phyloP scores from a whole-genome alignment of 2,113 vertebrate species.

The Dicerorhinus sumatrensis region DNA sequence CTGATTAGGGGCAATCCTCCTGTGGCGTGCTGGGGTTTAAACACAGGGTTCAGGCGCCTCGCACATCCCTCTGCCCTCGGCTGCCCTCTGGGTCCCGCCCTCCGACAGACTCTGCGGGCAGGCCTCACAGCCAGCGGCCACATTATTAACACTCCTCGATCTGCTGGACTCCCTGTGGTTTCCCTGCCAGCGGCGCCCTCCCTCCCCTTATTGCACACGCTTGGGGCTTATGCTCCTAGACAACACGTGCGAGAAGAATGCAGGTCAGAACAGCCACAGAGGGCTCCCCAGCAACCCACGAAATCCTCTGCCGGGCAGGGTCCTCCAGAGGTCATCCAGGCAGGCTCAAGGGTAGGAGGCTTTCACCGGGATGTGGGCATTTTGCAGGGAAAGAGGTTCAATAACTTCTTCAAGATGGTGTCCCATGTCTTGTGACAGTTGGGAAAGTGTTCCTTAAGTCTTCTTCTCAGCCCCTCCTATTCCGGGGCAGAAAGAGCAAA shows the following conservation, averaged over 20 bases:
- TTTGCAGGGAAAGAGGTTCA: neutral
- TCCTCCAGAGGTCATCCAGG: neutral
- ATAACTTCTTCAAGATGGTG: neutral
- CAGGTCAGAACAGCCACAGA: neutral
- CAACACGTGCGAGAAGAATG: constrained; percentile 16
- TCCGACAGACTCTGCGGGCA: neutral
- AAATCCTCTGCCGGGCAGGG: neutral
- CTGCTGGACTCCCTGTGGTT: neutral
- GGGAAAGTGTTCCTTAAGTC: neutral
- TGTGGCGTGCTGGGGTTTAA: neutral
- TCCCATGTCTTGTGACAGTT: neutral
- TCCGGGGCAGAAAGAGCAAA: neutral
- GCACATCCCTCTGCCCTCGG: neutral
- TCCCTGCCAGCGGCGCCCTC: neutral
- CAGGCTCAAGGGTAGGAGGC: neutral
- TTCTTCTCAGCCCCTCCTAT: neutral
- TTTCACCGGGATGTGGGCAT: neutral
- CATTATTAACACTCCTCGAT: constrained; percentile 44
- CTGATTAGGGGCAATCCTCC: constrained; percentile 41
- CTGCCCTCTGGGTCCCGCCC: constrained; percentile 11
- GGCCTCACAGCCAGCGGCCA: neutral
- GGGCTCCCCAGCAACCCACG: neutral
- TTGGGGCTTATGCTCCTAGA: constrained; percentile 60
- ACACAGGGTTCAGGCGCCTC: neutral
- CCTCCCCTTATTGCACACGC: neutral